Base-by-base conservation (phyloP, 1,140 invertebrate species). In the Panulirus ornatus region DNA sequence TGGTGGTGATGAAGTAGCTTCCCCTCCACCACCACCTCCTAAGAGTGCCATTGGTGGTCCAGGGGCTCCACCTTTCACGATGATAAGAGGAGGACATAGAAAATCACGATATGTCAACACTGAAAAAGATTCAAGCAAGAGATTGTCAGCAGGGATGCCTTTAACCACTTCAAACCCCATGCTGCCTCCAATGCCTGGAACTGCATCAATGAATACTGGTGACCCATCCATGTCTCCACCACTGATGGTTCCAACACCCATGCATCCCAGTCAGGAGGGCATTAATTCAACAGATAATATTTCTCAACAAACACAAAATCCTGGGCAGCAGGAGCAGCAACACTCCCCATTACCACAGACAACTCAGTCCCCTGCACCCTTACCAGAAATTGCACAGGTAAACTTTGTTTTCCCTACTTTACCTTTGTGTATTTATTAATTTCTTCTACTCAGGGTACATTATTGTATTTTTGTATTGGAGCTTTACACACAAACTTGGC, bases 1-100 rank as follows among this genome's bases (percentile, higher is more conserved):
- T 92, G 96, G 95, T 70, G 96, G 96, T 93, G 95, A 94, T 16
- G 96, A 96, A 5, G 95, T 94, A 27, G 87, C 81, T 22, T 58
- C 84, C 22, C 79, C 91, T 66, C 79, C 75, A 58, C 84, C 85
- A 38, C 89, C 91, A 22, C 91, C 91, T 27, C 91, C 91, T 51
- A 81, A 84, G n/a, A 54, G 66, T n/a, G 36, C 44, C 36, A 38
- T 58, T 16, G 27, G 51, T 38, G 51, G 27, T 0, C 66, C 76
- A 22, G 47, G 58, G 5, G 30, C 73, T 19, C 84, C 84, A 71
- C 40, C 81, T 54, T 51, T 30, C 11, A 66, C 44, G 16, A 40
- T 84, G 34, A 38, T 63, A 58, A 87, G 85, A 51, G 73, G 84
- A 19, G 91, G 84, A 36, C 71, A 54, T 47, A 70, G 84, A 83